Base-by-base conservation (phyloP, 2,113 vertebrate species). In the Garra rufa region DNA sequence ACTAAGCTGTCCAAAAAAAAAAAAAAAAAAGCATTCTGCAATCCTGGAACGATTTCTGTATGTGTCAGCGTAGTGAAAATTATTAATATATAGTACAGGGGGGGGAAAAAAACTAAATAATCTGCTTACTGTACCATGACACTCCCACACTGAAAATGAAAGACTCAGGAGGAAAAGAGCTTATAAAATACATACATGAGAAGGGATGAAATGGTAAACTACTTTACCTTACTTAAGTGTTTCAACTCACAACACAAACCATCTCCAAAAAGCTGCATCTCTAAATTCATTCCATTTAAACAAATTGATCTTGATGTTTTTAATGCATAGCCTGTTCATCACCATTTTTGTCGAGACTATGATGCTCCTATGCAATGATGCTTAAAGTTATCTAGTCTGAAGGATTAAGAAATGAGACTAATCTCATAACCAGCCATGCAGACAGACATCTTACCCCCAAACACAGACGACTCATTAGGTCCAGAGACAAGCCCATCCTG, bases 391-490 rank as follows among this genome's bases (percentile, higher is more conserved):
- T 6, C 41, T 44, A 55, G 7, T 17, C 34, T 17, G n/a, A n/a
- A n/a, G n/a, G n/a, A n/a, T n/a, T 21, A 21, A 38, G 17, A 34
- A 38, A 19, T 7, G 3, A 34, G 1, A 0, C 34, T 34, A 34
- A 34, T 34, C 34, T 34, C 34, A 34, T 34, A 34, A 34, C 1
- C 6, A 73, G 34, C 34, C 34, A 34, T 46, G 77, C 65, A 76
- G 50, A 86, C 6, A 63, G 48, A 81, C 46, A 30, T 65, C 93
- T 94, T 93, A 94, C 92, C 93, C 87, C 77, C 9, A 92, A 91
- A 85, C 92, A 93, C 50, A 87, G 83, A 3, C 0, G 15, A 50
- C 76, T 88, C 88, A 89, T 89, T 74, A 79, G 78, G 34, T 90
- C 86, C 34, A 87, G 48, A 44, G 86, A 87, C 55, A 70, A 0